These are phyloP conservation scores for Coelopa pilipes DNA, from an alignment of 2,888 invertebrate species.

Conservation along the genomic window DNA sequence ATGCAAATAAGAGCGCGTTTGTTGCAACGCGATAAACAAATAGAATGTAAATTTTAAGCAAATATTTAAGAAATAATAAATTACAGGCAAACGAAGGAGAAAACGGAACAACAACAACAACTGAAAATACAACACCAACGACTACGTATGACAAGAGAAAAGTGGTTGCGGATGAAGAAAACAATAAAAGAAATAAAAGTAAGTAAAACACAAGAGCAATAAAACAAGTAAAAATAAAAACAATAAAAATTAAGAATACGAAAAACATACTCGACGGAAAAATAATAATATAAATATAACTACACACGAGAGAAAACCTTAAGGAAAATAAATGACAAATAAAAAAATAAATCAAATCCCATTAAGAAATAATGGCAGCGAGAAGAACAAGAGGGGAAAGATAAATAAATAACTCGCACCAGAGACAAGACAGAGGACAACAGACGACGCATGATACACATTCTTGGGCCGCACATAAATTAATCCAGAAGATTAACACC, in stretches of 20 bases:
- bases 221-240: too few relatives aligned
- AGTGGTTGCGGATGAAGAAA: too few relatives aligned
- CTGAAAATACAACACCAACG: too few relatives aligned
- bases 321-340: neutral
- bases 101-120: too few relatives aligned
- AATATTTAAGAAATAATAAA: conserved; percentile 6
- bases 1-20: neutral
- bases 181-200: too few relatives aligned
- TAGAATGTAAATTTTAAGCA: conserved; percentile 7
- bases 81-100: too few relatives aligned
- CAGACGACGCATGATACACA: conserved; percentile 3
- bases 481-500: conserved; percentile 30
- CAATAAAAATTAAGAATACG: too few relatives aligned
- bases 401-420: neutral
- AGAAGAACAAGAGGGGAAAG: neutral
- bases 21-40: neutral
- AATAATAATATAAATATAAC: too few relatives aligned
- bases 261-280: too few relatives aligned
- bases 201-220: too few relatives aligned
- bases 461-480: conserved; percentile 22
- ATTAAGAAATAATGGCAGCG: neutral
- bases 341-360: conserved; percentile 1
- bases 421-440: neutral
- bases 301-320: too few relatives aligned
- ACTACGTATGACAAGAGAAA: too few relatives aligned